Evolutionary conservation across 2,797 vertebrate species (phyloP).

Genomic region (Delichon dasypus): DNA sequence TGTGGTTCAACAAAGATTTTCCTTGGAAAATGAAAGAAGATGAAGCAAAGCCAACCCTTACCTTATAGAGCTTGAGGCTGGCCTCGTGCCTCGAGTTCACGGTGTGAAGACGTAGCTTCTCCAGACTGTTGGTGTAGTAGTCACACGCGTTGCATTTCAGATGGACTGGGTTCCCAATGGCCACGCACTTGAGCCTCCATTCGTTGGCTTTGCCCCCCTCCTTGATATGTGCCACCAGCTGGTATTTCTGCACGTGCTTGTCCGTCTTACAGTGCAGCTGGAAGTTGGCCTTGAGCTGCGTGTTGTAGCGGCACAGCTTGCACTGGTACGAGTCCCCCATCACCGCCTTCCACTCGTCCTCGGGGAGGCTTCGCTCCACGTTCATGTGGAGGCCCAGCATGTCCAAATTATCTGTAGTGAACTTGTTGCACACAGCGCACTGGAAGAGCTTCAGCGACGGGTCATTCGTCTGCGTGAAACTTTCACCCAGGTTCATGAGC

Average conservation of each 20-base stretch:
- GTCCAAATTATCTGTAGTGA: constrained; percentile 98
- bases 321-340: constrained; percentile 98
- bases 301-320: constrained; percentile 97
- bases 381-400: constrained; percentile 97
- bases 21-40: neutral
- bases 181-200: constrained; percentile 97
- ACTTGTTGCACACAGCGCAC: constrained; percentile 98
- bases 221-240: constrained; percentile 98
- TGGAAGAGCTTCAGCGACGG: constrained; percentile 98
- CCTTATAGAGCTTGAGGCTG: constrained; percentile 98
- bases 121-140: constrained; percentile 98
- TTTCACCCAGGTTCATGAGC: constrained; percentile 97
- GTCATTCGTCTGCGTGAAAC: constrained; percentile 95
- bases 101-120: constrained; percentile 97
- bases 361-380: constrained; percentile 90
- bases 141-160: constrained; percentile 98
- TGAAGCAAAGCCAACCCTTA: constrained; percentile 70
- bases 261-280: constrained; percentile 99
- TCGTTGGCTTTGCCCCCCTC: constrained; percentile 98
- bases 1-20: neutral
- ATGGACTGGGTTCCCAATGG: constrained; percentile 97
- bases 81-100: constrained; percentile 96
- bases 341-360: constrained; percentile 96
- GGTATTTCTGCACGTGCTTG: constrained; percentile 98
- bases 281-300: constrained; percentile 98